Evolutionary conservation across 1,140 invertebrate genomes (phyloP).

Genomic region (Trypoxylus dichotomus): DNA sequence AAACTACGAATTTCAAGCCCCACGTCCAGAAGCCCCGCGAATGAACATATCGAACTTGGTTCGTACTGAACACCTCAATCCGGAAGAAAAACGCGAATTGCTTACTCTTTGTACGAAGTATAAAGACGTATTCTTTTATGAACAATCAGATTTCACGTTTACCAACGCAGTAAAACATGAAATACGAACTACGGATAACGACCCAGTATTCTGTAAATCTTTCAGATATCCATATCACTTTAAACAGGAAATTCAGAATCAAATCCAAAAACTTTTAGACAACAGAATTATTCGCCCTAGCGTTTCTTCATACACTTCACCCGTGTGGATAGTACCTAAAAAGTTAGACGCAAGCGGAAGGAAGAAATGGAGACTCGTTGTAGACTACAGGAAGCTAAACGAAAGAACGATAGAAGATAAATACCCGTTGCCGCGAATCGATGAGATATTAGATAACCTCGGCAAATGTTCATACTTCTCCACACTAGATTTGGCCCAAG

Average conservation of each 20-base stretch:
- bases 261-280: slow-evolving; percentile 44
- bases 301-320: slow-evolving; percentile 45
- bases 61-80: too few relatives aligned
- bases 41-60: too few relatives aligned
- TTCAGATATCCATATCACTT: slow-evolving; percentile 41
- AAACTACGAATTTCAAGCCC: background rate
- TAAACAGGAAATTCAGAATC: slow-evolving; percentile 42
- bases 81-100: background rate
- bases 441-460: slow-evolving; percentile 56
- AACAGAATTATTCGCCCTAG: slow-evolving; percentile 47
- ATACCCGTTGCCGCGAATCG: slow-evolving; percentile 60
- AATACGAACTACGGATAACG: too few relatives aligned
- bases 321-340: slow-evolving; percentile 49
- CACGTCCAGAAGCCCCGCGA: background rate
- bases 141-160: background rate
- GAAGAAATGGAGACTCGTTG: slow-evolving; percentile 50
- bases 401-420: slow-evolving; percentile 53
- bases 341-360: slow-evolving; percentile 48
- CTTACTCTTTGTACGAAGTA: background rate
- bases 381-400: slow-evolving; percentile 54
- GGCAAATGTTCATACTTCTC: slow-evolving; percentile 55
- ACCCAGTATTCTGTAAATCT: slow-evolving; percentile 33
- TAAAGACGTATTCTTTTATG: slow-evolving; percentile 5
- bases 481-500: slow-evolving; percentile 55
- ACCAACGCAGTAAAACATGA: slow-evolving; percentile 22